Evolutionary conservation across 2,113 vertebrate genomes (phyloP).

Genomic region (Cyprinodon brontotheroides): DNA sequence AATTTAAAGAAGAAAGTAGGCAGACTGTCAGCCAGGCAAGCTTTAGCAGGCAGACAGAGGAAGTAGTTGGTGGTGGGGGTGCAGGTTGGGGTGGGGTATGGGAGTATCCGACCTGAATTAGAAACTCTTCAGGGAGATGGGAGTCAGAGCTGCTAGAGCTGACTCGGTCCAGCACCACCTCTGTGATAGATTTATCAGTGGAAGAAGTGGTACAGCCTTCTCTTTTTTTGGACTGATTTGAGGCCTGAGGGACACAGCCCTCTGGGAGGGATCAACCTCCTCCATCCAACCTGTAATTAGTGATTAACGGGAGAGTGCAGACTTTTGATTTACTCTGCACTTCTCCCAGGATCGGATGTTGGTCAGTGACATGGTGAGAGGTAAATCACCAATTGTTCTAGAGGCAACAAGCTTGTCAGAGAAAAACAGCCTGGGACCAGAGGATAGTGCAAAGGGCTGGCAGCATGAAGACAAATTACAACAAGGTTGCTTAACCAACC

Average conservation of each 20-base stretch:
- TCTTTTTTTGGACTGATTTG: constrained; percentile 56
- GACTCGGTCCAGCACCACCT: constrained; percentile 44
- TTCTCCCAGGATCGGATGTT: constrained; percentile 52
- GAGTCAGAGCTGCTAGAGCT: constrained; percentile 38
- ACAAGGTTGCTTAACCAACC: constrained; percentile 60
- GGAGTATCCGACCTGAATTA: constrained; percentile 49
- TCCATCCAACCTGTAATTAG: constrained; percentile 61
- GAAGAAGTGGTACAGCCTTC: constrained; percentile 54
- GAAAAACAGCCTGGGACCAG: constrained; percentile 52
- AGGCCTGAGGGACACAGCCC: constrained; percentile 32
- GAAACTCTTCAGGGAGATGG: constrained; percentile 57
- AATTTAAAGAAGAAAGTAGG: constrained; percentile 58
- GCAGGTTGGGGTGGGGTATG: background rate
- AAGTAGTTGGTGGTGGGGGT: background rate
- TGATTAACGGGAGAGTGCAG: constrained; percentile 65
- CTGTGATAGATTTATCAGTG: constrained; percentile 63
- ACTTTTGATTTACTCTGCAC: constrained; percentile 68
- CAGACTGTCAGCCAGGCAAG: constrained; percentile 22
- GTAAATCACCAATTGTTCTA: constrained; percentile 69
- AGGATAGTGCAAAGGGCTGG: constrained; percentile 39
- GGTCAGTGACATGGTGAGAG: constrained; percentile 48
- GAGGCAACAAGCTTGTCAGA: constrained; percentile 68
- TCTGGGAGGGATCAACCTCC: constrained; percentile 63
- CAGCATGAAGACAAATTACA: constrained; percentile 66
- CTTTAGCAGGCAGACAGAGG: constrained; percentile 18